Evolutionary conservation across 2,797 vertebrate genomes (phyloP).

Genomic region (Streptopelia turtur): DNA sequence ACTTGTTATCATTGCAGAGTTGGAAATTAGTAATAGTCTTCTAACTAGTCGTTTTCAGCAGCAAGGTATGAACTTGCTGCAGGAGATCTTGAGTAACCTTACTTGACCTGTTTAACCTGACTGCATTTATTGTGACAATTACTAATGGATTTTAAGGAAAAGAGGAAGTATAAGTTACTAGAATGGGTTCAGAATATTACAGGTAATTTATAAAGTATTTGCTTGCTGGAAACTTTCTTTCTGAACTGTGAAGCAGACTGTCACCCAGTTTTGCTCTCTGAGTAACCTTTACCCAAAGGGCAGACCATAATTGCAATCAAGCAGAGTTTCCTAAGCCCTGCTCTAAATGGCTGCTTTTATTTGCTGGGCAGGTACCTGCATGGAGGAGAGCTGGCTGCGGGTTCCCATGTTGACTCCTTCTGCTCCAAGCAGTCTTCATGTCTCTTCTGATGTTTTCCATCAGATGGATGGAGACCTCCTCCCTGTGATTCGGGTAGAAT

Average conservation of each 20-base stretch:
- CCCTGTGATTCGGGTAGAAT: slow-evolving; percentile 74
- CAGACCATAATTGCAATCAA: background rate
- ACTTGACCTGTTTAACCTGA: background rate
- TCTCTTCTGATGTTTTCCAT: slow-evolving; percentile 33
- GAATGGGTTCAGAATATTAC: background rate
- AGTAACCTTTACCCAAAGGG: background rate
- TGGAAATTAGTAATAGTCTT: background rate
- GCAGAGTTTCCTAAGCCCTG: background rate
- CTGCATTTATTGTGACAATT: background rate
- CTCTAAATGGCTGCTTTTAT: background rate
- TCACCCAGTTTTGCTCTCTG: background rate
- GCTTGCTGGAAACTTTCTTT: background rate
- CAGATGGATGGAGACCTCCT: slow-evolving; percentile 49
- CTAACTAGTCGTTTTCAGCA: background rate
- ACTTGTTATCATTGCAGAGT: background rate
- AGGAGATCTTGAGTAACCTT: background rate
- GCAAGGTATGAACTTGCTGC: background rate
- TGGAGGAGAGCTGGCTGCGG: slow-evolving; percentile 74
- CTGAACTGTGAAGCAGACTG: background rate
- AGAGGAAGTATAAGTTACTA: background rate
- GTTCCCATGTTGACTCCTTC: slow-evolving; percentile 72
- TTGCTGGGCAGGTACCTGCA: slow-evolving; percentile 75
- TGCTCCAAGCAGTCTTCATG: slow-evolving; percentile 67
- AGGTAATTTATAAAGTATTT: background rate
- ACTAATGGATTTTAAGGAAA: background rate